Conservation (phyloP, 2,113 vertebrate species). For the Gnathonemus echidnorhynchus region DNA sequence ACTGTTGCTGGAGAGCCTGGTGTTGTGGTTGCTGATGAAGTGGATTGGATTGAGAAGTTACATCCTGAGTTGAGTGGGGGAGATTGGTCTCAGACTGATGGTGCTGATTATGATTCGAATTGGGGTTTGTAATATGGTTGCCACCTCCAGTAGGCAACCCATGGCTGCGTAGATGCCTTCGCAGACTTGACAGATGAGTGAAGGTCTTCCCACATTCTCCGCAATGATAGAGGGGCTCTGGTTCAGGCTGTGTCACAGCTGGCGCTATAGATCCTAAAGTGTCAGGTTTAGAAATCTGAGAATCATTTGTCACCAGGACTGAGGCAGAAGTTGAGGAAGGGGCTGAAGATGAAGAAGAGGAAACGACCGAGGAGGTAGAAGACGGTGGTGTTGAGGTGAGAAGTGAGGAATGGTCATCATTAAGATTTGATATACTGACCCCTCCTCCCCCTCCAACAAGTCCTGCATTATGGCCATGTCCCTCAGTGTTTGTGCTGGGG, state of each 20-base stretch:
- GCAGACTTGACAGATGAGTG: constrained; percentile 64
- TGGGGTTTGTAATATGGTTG: constrained; percentile 47
- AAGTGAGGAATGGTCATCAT: constrained; percentile 55
- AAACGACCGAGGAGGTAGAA: constrained; percentile 57
- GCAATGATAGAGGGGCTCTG: constrained; percentile 63
- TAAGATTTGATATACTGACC: constrained; percentile 52
- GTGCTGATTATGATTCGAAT: constrained; percentile 42
- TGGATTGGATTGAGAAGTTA: constrained; percentile 30
- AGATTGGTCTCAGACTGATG: constrained; percentile 36
- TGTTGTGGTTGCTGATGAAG: constrained; percentile 31
- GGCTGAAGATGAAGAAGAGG: constrained; percentile 56
- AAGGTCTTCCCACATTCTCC: constrained; percentile 69
- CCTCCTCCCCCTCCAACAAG: constrained; percentile 56
- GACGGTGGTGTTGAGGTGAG: constrained; percentile 54
- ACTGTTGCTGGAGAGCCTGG: constrained; percentile 26
- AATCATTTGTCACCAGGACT: constrained; percentile 59
- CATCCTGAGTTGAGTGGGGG: constrained; percentile 45
- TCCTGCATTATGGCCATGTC: constrained; percentile 55
- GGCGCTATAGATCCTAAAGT: constrained; percentile 41
- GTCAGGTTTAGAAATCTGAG: constrained; percentile 55
- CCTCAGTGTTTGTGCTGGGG: constrained; percentile 36
- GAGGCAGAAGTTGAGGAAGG: constrained; percentile 60
- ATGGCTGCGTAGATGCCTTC: constrained; percentile 64
- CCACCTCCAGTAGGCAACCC: constrained; percentile 47
- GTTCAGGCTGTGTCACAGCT: constrained; percentile 50